A percentile compares a stretch with the other conserved stretches of the same genome.
Conservation (phyloP, 2,797 vertebrate genomes). For the Fistularia commersonii region DNA sequence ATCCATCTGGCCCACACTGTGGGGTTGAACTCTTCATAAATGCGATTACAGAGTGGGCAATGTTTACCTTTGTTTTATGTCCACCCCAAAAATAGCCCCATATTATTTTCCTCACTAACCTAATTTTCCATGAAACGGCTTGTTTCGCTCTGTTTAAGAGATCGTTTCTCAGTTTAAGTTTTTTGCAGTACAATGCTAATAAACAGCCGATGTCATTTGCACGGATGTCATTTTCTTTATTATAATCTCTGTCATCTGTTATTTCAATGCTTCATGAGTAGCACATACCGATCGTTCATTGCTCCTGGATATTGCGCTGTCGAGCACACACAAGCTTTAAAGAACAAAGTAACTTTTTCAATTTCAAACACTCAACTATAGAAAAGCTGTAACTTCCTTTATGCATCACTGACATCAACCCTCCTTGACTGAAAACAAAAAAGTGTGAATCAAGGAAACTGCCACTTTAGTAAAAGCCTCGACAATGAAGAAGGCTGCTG, state of each 20-base stretch:
- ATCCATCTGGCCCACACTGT: conserved; percentile 34
- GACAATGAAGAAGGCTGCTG: conserved; percentile 12
- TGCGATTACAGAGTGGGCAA: conserved; percentile 37
- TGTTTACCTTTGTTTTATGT: conserved; percentile 49
- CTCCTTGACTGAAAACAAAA: conserved; percentile 34
- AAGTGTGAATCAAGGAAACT: conserved; percentile 25
- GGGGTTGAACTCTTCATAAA: conserved; percentile 47
- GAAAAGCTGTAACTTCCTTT: conserved; percentile 8
- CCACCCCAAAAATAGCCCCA: conserved; percentile 15
- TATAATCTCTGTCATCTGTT: conserved; percentile 28
- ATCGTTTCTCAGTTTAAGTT: conserved; percentile 14
- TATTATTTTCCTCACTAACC: conserved; percentile 36
- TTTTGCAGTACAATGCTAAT: conserved; percentile 30
- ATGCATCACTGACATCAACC: conserved; percentile 22
- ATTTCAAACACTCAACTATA: conserved; percentile 1
- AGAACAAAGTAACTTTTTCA: too few species aligned
- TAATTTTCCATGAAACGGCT: conserved; percentile 32
- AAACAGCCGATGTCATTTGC: conserved; percentile 29
- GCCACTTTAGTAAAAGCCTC: conserved; percentile 37
- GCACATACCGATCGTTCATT: conserved; percentile 18
- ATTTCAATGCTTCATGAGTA: conserved; percentile 26
- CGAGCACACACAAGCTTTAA: too few species aligned
- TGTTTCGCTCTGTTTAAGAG: conserved; percentile 34
- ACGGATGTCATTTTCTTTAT: conserved; percentile 24
- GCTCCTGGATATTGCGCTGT: conserved; percentile 1